phyloP scores from a whole-genome alignment of 2,113 vertebrate genomes.

The Saccopteryx leptura region DNA sequence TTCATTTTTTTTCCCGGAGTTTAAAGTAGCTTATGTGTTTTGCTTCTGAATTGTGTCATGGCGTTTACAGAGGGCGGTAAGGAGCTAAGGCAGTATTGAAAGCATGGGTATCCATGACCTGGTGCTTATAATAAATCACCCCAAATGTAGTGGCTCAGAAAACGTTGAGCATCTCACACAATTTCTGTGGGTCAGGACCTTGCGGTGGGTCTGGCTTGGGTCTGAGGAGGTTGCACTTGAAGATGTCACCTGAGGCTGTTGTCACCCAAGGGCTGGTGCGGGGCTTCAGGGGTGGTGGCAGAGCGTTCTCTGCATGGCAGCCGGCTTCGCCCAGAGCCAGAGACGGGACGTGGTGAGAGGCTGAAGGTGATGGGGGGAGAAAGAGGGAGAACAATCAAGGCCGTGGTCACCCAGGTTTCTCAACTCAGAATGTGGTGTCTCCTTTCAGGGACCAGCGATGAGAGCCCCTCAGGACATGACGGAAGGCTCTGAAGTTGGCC shows the following conservation, averaged over 20 bases:
- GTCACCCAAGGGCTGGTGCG: background rate
- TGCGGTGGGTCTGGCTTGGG: background rate
- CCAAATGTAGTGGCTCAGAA: background rate
- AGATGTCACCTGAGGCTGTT: accelerated
- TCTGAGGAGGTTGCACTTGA: background rate
- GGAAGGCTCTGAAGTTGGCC: background rate
- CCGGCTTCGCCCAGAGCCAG: accelerated
- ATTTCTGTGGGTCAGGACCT: background rate
- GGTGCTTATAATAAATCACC: background rate
- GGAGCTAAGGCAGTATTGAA: background rate
- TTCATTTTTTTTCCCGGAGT: background rate
- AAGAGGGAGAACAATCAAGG: accelerated
- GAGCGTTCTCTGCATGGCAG: accelerated
- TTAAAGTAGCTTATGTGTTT: background rate
- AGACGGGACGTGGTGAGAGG: accelerated
- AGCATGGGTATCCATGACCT: background rate
- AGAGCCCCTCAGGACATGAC: background rate
- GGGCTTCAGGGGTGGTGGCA: background rate
- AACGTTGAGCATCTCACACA: accelerated
- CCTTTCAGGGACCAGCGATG: slow-evolving; percentile 68
- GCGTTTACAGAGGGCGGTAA: background rate
- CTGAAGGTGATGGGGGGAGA: background rate
- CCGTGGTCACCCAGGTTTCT: accelerated
- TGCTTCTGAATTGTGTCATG: background rate
- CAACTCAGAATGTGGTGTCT: background rate